A percentile compares a stretch with the other conserved stretches of the same genome.
Evolutionary conservation across 2,113 vertebrate genomes (phyloP).

Genomic region (Chroicocephalus ridibundus): DNA sequence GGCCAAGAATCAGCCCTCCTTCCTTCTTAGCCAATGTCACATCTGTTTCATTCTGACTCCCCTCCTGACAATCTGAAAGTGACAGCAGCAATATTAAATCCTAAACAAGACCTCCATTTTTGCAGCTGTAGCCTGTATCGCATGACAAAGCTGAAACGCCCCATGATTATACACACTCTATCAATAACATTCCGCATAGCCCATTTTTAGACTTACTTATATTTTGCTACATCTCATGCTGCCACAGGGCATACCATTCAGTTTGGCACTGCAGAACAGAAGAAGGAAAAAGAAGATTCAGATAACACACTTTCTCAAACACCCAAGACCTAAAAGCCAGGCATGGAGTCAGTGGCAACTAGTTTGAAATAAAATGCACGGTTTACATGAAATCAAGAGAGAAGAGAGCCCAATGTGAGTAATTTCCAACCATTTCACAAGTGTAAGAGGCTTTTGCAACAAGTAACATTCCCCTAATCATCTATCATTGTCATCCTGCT

Average conservation of each 20-base stretch:
- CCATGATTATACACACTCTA: neutral
- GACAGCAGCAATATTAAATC: neutral
- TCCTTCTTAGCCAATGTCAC: neutral
- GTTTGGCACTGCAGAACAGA: neutral
- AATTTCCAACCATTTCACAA: neutral
- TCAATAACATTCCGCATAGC: neutral
- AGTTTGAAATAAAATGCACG: neutral
- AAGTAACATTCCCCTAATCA: neutral
- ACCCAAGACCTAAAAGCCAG: neutral
- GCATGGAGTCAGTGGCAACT: neutral
- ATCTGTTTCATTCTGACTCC: neutral
- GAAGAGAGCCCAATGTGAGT: neutral
- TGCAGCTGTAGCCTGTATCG: accelerated
- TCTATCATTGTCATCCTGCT: neutral
- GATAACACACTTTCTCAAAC: neutral
- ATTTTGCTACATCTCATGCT: neutral
- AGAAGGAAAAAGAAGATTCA: neutral
- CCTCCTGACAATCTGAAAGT: neutral
- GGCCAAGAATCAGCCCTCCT: neutral
- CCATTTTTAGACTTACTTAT: neutral
- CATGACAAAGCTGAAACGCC: neutral
- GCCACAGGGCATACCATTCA: neutral
- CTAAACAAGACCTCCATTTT: neutral
- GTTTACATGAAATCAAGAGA: neutral
- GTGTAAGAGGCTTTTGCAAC: neutral